Conservation (phyloP, 1,140 invertebrate genomes). For the Steinernema khuongi region DNA sequence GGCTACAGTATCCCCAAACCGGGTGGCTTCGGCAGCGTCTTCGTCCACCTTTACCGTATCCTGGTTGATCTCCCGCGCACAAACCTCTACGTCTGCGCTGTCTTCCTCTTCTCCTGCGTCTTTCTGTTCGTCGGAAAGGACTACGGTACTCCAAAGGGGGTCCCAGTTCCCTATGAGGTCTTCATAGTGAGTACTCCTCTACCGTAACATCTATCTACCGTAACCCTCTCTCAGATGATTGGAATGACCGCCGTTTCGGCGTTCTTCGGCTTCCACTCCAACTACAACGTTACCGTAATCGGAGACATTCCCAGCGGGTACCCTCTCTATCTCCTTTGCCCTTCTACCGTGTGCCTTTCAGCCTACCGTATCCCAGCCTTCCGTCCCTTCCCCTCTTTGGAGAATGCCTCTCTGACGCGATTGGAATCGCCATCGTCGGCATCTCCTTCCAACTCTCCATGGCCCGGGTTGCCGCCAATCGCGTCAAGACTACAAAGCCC, state of each 20-base stretch:
- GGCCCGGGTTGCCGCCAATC: background rate
- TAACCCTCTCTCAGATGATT: background rate
- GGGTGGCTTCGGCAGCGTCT: background rate
- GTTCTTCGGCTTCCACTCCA: background rate
- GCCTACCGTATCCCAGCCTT: background rate
- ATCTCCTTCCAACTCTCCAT: slow-evolving; percentile 7
- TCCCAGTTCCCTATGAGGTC: background rate
- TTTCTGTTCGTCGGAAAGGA: background rate
- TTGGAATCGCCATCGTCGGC: background rate
- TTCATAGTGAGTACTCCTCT: background rate
- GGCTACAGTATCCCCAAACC: background rate
- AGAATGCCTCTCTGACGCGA: background rate
- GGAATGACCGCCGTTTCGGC: background rate
- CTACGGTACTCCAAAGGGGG: background rate
- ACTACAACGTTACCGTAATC: background rate
- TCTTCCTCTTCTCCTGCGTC: background rate
- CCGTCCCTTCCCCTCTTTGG: background rate
- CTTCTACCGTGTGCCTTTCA: background rate
- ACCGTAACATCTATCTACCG: background rate
- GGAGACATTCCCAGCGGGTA: background rate
- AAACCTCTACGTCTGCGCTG: background rate
- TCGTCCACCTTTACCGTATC: background rate
- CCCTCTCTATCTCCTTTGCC: background rate
- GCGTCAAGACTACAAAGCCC: background rate
- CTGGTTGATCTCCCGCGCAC: background rate